phyloP scores from a whole-genome alignment of 2,113 vertebrate species.

The Herpailurus yagouaroundi region DNA sequence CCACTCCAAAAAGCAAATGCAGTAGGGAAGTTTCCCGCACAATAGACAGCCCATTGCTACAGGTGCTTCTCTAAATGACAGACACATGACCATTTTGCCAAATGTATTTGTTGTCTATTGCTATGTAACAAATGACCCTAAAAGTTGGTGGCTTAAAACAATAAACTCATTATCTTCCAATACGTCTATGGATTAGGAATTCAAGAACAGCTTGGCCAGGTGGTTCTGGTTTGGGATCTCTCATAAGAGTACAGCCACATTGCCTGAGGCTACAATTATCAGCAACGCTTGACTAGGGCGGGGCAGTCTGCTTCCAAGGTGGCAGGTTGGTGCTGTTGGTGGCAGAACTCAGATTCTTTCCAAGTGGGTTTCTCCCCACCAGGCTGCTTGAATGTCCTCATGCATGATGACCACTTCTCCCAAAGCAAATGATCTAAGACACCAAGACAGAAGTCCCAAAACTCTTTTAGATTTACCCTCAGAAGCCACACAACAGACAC shows the following conservation, averaged over 20 bases:
- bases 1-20: not conserved
- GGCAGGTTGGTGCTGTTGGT: not conserved
- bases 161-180: not conserved
- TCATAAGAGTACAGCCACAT: not conserved
- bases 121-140: not conserved
- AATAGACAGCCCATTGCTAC: not conserved
- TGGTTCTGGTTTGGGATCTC: not conserved
- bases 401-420: not conserved
- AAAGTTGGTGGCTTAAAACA: conserved; percentile 22
- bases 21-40: not conserved
- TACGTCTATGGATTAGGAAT: not conserved
- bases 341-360: not conserved
- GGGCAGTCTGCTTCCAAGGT: not conserved
- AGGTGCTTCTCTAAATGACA: conserved; percentile 33
- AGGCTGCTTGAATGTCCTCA: not conserved
- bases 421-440: not conserved
- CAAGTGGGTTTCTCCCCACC: not conserved
- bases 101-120: not conserved
- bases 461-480: not conserved
- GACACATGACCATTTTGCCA: not conserved
- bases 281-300: not conserved
- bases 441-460: not conserved
- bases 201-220: not conserved
- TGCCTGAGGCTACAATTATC: not conserved
- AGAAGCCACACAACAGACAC: not conserved